Evolutionary conservation across 2,113 vertebrate genomes (phyloP).

Genomic region (Amphilophus citrinellus): DNA sequence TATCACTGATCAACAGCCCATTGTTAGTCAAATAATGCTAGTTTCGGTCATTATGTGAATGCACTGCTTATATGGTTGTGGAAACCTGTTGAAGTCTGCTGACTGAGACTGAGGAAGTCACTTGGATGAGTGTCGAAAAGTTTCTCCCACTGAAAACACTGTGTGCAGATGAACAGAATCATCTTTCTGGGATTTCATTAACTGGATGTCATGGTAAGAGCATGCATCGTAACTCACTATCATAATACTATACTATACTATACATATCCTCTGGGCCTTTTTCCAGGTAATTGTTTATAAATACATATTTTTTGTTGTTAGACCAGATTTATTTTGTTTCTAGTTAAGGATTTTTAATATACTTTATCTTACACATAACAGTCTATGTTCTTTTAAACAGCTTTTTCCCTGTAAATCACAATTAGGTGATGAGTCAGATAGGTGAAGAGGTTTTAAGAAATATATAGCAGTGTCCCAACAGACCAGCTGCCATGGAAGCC

Average conservation of each 20-base stretch:
- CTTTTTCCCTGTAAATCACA: neutral
- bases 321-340: neutral
- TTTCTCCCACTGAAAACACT: neutral
- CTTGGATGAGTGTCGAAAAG: neutral
- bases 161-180: neutral
- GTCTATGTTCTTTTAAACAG: neutral
- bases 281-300: neutral
- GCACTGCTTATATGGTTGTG: neutral
- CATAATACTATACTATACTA: neutral
- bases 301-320: neutral
- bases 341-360: neutral
- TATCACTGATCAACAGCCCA: neutral
- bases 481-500: neutral
- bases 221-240: neutral
- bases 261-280: rapidly evolving
- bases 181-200: neutral
- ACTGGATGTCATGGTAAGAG: neutral
- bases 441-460: neutral
- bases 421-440: neutral
- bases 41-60: neutral
- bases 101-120: neutral
- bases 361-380: neutral
- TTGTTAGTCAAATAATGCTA: neutral
- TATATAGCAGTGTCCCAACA: neutral
- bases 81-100: neutral